These are phyloP conservation scores for Halocynthia roretzi DNA, from an alignment of 23 tunicate genomes.

Conservation along the genomic window DNA sequence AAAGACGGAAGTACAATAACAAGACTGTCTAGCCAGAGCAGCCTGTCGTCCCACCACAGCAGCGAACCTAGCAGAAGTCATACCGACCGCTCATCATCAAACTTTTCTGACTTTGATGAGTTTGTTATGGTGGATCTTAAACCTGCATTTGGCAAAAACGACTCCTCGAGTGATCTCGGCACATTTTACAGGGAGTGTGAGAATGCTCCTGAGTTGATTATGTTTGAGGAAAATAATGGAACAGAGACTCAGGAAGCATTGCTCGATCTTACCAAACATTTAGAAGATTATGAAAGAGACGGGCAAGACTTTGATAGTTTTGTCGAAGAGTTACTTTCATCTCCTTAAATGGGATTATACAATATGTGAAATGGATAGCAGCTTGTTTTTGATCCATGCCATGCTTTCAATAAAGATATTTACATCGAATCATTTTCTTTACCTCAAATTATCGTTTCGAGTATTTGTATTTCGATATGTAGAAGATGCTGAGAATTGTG, in stretches of 20 bases:
- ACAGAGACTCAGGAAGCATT: constrained; percentile 53
- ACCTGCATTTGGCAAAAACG: constrained; percentile 72
- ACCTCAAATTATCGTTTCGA: no score
- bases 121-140: constrained; percentile 79
- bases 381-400: no score
- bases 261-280: constrained; percentile 57
- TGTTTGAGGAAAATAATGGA: constrained; percentile 62
- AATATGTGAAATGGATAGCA: no score
- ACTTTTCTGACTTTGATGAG: constrained; percentile 25
- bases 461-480: no score
- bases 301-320: constrained; percentile 60
- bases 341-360: no score
- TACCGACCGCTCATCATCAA: constrained; percentile 11
- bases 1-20: constrained; percentile 1
- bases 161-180: constrained; percentile 58
- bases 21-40: constrained; percentile 17
- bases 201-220: constrained; percentile 54
- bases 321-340: constrained; percentile 12
- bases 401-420: no score
- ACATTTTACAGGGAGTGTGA: constrained; percentile 60
- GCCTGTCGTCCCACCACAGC: constrained; percentile 48
- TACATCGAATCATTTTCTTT: no score
- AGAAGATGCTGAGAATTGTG: no score
- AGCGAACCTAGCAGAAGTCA: constrained; percentile 5
- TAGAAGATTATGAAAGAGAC: constrained; percentile 66